phyloP scores from a whole-genome alignment of 2,113 vertebrate species.

The Sphaerodactylus townsendi region DNA sequence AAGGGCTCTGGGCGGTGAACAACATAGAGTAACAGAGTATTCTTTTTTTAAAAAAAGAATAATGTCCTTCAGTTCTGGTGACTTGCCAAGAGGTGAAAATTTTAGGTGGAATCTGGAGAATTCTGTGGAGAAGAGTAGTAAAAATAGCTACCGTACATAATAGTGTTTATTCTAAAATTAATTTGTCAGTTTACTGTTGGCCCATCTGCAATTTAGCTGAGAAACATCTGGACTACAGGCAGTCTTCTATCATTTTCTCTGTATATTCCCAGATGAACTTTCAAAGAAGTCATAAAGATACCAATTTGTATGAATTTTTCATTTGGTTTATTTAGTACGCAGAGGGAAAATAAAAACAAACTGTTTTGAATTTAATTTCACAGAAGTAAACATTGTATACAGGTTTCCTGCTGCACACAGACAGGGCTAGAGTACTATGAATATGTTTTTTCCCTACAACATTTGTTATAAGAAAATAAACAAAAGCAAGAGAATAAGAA shows the following conservation, averaged over 20 bases:
- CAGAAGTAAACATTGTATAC: constrained; percentile 26
- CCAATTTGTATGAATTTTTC: constrained; percentile 63
- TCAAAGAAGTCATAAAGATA: constrained; percentile 74
- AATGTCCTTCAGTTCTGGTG: neutral
- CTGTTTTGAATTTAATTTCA: constrained; percentile 16
- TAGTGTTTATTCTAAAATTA: constrained; percentile 79
- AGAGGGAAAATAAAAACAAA: neutral
- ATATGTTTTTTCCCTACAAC: too few species aligned
- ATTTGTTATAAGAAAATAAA: neutral
- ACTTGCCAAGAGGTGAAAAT: neutral
- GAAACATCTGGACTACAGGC: constrained; percentile 71
- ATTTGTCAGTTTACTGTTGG: constrained; percentile 80
- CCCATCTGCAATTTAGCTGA: constrained; percentile 74
- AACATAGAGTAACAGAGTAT: too few species aligned
- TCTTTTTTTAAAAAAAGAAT: neutral
- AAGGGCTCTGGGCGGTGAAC: too few species aligned
- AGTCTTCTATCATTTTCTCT: constrained; percentile 63
- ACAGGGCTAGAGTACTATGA: constrained; percentile 38
- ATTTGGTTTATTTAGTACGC: constrained; percentile 67
- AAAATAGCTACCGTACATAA: constrained; percentile 60
- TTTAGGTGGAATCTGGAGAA: neutral
- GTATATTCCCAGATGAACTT: constrained; percentile 31
- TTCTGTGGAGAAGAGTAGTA: neutral
- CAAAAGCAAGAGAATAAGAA: constrained; percentile 2
- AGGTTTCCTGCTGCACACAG: constrained; percentile 4